phyloP scores from a whole-genome alignment of 2,113 vertebrate species.

The Microtus montanus region DNA sequence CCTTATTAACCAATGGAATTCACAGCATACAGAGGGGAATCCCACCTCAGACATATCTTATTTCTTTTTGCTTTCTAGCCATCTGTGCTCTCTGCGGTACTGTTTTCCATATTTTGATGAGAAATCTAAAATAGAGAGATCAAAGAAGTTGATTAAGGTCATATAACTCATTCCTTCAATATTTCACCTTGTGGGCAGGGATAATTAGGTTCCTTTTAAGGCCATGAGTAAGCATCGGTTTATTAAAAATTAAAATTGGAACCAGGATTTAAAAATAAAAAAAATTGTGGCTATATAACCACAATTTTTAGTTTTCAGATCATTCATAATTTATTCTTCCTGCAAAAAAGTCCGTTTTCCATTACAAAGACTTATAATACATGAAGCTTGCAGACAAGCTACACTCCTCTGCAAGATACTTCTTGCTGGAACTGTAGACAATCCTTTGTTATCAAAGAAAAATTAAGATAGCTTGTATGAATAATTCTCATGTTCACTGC shows the following conservation, averaged over 20 bases:
- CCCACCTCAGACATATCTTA: neutral
- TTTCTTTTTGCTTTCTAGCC: slow-evolving; percentile 19
- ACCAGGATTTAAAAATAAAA: slow-evolving; percentile 15
- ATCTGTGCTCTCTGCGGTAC: neutral
- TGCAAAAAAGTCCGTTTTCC: neutral
- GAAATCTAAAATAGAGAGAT: neutral
- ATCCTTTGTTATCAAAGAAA: slow-evolving; percentile 64
- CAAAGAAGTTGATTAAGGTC: slow-evolving; percentile 47
- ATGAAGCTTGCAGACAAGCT: neutral
- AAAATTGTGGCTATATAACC: neutral
- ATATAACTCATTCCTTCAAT: slow-evolving; percentile 6
- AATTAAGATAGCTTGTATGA: slow-evolving; percentile 71
- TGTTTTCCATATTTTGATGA: slow-evolving; percentile 1
- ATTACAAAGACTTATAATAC: slow-evolving; percentile 31
- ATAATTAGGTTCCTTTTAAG: slow-evolving; percentile 35
- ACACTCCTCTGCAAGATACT: slow-evolving; percentile 38
- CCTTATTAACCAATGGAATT: too few relatives aligned
- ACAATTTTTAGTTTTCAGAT: slow-evolving; percentile 31
- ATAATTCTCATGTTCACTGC: slow-evolving; percentile 63
- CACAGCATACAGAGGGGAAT: too few relatives aligned
- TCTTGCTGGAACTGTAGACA: slow-evolving; percentile 61
- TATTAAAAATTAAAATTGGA: slow-evolving; percentile 54
- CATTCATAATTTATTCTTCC: slow-evolving; percentile 18
- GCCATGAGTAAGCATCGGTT: slow-evolving; percentile 26
- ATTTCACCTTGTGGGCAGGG: neutral